Percentiles rank a stretch among this genome's conserved stretches.
These are phyloP conservation scores for Microctenopoma stevenorrisi DNA, from an alignment of 2,797 vertebrate genomes.

Conservation along the genomic window DNA sequence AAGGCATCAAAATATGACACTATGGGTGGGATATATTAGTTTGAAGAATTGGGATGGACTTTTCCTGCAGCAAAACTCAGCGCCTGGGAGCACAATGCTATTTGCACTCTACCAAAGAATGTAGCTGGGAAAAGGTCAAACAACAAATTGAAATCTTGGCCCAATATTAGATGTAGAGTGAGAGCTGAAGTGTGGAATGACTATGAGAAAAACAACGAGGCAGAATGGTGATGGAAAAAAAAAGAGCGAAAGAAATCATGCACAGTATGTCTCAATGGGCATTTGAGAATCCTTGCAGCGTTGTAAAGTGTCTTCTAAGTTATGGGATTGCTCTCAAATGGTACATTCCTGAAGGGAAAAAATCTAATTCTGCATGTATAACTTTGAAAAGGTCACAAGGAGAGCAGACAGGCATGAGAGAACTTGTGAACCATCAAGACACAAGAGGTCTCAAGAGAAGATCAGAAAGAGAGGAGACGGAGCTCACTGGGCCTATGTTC, in stretches of 20 bases:
- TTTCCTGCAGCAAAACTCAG: conserved; percentile 27
- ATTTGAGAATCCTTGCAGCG: conserved; percentile 64
- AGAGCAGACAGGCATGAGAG: conserved; percentile 72
- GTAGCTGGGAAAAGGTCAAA: conserved; percentile 71
- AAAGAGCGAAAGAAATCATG: conserved; percentile 41
- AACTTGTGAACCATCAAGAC: conserved; percentile 71
- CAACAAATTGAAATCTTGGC: conserved; percentile 76
- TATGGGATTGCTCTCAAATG: conserved; percentile 70
- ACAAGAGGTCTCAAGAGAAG: conserved; percentile 54
- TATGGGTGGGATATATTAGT: conserved; percentile 37
- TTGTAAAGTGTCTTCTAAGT: conserved; percentile 66
- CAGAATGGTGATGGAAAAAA: conserved; percentile 15
- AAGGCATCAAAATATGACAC: conserved; percentile 31
- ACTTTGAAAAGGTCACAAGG: conserved; percentile 83
- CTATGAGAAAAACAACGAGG: conserved; percentile 39
- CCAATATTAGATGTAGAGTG: conserved; percentile 73
- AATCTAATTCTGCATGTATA: conserved; percentile 83
- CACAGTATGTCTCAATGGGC: conserved; percentile 56
- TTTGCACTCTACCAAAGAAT: conserved; percentile 65
- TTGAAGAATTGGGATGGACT: conserved; percentile 51
- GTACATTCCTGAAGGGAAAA: conserved; percentile 72
- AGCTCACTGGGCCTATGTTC: conserved; percentile 35
- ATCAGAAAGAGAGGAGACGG: conserved; percentile 46
- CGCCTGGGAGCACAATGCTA: conserved; percentile 47
- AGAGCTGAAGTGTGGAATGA: conserved; percentile 61